A percentile compares a stretch with the other conserved stretches of the same genome.
phyloP scores from a whole-genome alignment of 2,888 invertebrate genomes.

The Drosophila macrospina region DNA sequence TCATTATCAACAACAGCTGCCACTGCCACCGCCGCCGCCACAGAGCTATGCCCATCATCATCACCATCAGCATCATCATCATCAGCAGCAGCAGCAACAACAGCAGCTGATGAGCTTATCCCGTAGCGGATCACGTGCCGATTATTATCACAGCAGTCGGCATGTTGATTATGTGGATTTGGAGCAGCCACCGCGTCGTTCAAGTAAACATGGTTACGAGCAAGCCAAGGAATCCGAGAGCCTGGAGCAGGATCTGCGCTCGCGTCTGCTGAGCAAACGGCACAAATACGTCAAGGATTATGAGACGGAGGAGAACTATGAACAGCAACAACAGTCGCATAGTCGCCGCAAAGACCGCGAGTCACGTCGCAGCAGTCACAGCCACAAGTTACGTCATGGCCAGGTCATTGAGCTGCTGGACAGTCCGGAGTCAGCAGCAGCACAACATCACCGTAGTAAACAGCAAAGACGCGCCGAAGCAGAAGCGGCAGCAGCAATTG shows the following conservation, averaged over 20 bases:
- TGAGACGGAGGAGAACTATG: constrained; percentile 67
- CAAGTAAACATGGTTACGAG: constrained; percentile 70
- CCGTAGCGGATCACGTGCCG: constrained; percentile 45
- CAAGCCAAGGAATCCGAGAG: constrained; percentile 86
- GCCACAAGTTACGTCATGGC: constrained; percentile 68
- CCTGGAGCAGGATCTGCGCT: constrained; percentile 91
- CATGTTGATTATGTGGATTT: constrained; percentile 66
- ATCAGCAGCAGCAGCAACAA: constrained; percentile 60
- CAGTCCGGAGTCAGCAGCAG: constrained; percentile 81
- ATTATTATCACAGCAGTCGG: constrained; percentile 65
- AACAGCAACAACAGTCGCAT: constrained; percentile 59
- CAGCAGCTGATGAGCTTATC: constrained; percentile 51
- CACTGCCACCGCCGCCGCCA: constrained; percentile 20
- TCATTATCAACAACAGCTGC: constrained; percentile 31
- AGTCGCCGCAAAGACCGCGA: constrained; percentile 72
- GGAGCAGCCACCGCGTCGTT: constrained; percentile 60
- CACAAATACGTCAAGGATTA: constrained; percentile 88
- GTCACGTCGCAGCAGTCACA: constrained; percentile 50
- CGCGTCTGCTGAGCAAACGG: constrained; percentile 89
- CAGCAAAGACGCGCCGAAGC: constrained; percentile 79
- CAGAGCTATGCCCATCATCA: constrained; percentile 60
- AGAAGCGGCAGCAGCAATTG: constrained; percentile 39
- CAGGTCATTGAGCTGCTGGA: constrained; percentile 86
- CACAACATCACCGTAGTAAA: constrained; percentile 68
- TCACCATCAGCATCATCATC: constrained; percentile 50